Evolutionary conservation across 2,888 invertebrate genomes (phyloP).

Genomic region (Drosophila anomelani): DNA sequence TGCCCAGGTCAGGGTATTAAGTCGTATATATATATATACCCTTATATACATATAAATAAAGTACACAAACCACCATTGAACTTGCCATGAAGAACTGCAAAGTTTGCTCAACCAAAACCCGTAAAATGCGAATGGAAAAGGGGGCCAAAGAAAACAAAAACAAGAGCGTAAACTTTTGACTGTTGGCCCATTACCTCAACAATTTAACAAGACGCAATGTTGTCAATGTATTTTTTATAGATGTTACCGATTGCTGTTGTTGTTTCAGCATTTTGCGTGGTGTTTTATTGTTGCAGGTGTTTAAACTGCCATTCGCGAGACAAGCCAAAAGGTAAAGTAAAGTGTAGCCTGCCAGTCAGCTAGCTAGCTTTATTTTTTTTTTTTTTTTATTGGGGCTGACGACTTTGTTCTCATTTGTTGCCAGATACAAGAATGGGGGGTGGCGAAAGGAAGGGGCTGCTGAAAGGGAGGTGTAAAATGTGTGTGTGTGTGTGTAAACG

Average conservation of each 20-base stretch:
- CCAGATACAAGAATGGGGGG: constrained; percentile 1
- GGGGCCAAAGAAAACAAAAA: constrained; percentile 23
- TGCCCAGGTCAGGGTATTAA: constrained; percentile 33
- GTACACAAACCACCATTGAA: constrained; percentile 24
- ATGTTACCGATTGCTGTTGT: constrained; percentile 18
- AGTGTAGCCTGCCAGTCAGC: constrained; percentile 10
- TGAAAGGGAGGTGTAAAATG: neutral
- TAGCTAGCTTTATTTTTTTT: neutral
- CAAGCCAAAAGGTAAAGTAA: constrained; percentile 15
- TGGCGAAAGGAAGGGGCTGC: neutral
- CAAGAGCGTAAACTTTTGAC: constrained; percentile 24
- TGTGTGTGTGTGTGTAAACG: neutral
- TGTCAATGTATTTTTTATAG: constrained; percentile 35
- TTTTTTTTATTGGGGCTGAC: constrained; percentile 29
- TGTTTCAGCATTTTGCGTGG: constrained; percentile 24
- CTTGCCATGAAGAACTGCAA: constrained; percentile 40
- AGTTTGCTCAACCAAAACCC: constrained; percentile 50
- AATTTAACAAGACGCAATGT: constrained; percentile 34
- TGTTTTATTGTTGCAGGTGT: constrained; percentile 56
- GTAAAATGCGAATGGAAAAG: constrained; percentile 9
- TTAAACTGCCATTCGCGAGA: constrained; percentile 55
- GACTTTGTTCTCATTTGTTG: constrained; percentile 40
- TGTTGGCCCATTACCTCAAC: constrained; percentile 29
- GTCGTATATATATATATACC: neutral
- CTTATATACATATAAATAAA: neutral